phyloP scores from a whole-genome alignment of 2,113 vertebrate genomes.

The Eudyptes chrysolophus region DNA sequence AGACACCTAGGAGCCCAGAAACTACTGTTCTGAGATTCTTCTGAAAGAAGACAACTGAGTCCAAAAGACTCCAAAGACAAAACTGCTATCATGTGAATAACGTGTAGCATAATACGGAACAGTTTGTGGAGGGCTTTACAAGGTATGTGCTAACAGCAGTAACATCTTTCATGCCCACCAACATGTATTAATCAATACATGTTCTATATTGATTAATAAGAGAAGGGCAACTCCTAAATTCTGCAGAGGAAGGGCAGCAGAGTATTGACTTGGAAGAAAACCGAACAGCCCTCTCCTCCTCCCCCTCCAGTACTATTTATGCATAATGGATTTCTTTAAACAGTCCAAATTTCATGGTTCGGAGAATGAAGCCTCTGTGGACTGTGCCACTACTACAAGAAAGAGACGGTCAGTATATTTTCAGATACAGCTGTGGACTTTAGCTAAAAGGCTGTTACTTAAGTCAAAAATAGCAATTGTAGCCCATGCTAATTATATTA shows the following conservation, averaged over 20 bases:
- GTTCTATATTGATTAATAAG: not conserved
- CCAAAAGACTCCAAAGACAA: not conserved
- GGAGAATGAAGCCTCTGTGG: not conserved
- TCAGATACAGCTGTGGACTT: not conserved
- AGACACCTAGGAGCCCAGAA: not conserved
- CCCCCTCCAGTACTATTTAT: not conserved
- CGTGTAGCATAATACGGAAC: not conserved
- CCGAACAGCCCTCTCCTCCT: not conserved
- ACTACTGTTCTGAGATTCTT: not conserved
- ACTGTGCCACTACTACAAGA: not conserved
- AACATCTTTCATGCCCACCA: not conserved
- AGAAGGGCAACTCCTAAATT: not conserved
- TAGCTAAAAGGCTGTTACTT: not conserved
- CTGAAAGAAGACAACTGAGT: not conserved
- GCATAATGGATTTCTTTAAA: not conserved
- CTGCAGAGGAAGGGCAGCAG: not conserved
- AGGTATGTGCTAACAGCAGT: not conserved
- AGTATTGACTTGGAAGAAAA: not conserved
- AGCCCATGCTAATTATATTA: constrained; percentile 37
- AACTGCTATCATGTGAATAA: not conserved
- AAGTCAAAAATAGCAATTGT: not conserved
- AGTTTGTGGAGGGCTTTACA: not conserved
- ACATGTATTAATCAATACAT: not conserved
- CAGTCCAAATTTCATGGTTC: not conserved
- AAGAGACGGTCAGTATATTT: not conserved